Evolutionary conservation across 1,140 invertebrate genomes (phyloP), one percentile per base, ranked within the genome.

Genomic region (Pectinophora gossypiella): DNA sequence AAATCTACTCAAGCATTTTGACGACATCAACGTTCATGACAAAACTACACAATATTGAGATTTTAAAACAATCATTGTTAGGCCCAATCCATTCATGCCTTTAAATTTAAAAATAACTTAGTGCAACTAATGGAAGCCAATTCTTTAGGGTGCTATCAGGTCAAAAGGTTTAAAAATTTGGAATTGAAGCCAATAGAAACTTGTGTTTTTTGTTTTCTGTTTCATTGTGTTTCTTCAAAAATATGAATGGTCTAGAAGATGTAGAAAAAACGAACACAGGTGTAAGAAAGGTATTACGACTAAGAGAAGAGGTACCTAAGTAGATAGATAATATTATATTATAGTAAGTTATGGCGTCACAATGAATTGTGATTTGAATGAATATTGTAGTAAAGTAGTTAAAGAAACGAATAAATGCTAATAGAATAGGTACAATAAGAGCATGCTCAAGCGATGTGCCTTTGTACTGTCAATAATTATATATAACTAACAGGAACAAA

Each of bases 51-150:
- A 67, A 65, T 66, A 63, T 61, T 59, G 13, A 64, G 53, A 62
- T 54, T 36, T 45, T 54, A 4, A 54, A 40, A 56, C 40, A 61
- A 22, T 59, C 48, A 47, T 63, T 51, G 44, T 7, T 49, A 64
- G 59, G 43, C 53, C 56, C n/a, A 40, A 40, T 40, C 7, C 1
- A 1, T 64, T 66, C 72, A 72, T 82, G 72, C 73, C 58, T 67
- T 55, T 42, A 61, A n/a, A n/a, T n/a, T 27, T 27, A 13, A 2
- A 40, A 40, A 15, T 16, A 61, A 63, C 53, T 58, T 47, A 54
- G 74, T 80, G 76, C 76, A 67, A 61, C 72, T 76, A 80, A 73
- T 72, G 75, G 68, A 84, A 84, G 79, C 77, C 80, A 84, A 84
- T 75, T 78, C 69, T 76, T 84, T 75, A 83, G 69, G 68, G 56